A percentile compares a stretch with the other conserved stretches of the same genome.
Evolutionary conservation across 2,888 invertebrate species (phyloP).

Genomic region (Mythimna loreyi): DNA sequence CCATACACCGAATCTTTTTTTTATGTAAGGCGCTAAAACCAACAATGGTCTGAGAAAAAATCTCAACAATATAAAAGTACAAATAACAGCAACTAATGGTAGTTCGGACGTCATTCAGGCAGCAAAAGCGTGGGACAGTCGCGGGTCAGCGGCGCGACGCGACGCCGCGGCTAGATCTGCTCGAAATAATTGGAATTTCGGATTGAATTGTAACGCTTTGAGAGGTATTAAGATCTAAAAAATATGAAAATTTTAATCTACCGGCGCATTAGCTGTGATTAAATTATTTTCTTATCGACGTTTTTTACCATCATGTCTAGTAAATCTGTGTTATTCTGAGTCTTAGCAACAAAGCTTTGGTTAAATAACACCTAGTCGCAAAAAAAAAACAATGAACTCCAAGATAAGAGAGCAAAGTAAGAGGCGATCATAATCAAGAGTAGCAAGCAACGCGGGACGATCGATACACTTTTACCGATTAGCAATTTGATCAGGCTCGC

Average conservation of each 20-base stretch:
- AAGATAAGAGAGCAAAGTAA: conserved; percentile 66
- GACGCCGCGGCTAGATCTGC: conserved; percentile 63
- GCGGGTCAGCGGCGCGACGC: conserved; percentile 69
- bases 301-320: not conserved
- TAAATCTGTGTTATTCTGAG: conserved; percentile 18
- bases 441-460: conserved; percentile 62
- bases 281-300: not conserved
- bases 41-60: conserved; percentile 71
- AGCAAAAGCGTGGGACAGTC: conserved; percentile 78
- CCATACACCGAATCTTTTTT: conserved; percentile 33
- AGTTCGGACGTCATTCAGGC: conserved; percentile 60
- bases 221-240: conserved; percentile 8
- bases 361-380: conserved; percentile 43
- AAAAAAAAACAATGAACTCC: conserved; percentile 58
- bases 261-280: not conserved
- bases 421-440: conserved; percentile 72
- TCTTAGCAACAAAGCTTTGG: conserved; percentile 42
- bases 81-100: conserved; percentile 68
- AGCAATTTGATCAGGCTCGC: conserved; percentile 72
- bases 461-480: conserved; percentile 84
- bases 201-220: conserved; percentile 39
- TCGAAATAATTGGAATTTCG: conserved; percentile 63
- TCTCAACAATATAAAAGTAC: conserved; percentile 63
- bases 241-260: not conserved
- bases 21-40: conserved; percentile 54